Evolutionary conservation across 1,140 invertebrate species (phyloP).

Genomic region (Musca domestica): DNA sequence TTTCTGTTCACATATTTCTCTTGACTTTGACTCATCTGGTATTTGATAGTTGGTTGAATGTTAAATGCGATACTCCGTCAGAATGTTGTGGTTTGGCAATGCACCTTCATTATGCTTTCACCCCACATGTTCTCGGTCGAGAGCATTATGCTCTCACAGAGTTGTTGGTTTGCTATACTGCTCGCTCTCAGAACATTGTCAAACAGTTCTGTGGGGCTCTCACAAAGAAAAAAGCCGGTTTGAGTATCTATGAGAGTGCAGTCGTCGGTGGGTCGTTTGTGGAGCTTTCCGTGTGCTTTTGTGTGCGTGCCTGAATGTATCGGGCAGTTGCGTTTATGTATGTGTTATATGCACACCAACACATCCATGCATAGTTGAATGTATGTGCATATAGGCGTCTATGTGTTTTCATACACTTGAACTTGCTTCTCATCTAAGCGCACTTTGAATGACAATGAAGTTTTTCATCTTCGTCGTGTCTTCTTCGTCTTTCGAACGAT

Average conservation of each 20-base stretch:
- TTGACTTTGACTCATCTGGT: constrained; percentile 15
- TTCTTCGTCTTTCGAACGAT: background rate
- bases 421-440: constrained; percentile 13
- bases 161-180: no score
- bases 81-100: background rate
- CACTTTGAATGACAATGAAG: constrained; percentile 12
- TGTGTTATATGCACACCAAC: background rate
- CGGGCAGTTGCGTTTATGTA: no score
- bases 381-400: background rate
- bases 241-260: background rate
- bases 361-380: background rate
- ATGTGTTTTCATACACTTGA: constrained; percentile 22
- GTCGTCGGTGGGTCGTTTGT: no score
- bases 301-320: background rate
- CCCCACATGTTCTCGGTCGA: background rate
- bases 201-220: no score
- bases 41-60: background rate
- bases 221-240: constrained; percentile 6
- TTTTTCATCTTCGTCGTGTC: background rate
- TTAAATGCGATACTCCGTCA: background rate
- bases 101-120: background rate
- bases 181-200: no score
- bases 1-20: background rate
- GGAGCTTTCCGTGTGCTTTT: background rate
- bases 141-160: background rate